Evolutionary conservation across 2,888 invertebrate species (phyloP), one percentile per base, ranked within the genome.

Genomic region (Metellina segmentata): DNA sequence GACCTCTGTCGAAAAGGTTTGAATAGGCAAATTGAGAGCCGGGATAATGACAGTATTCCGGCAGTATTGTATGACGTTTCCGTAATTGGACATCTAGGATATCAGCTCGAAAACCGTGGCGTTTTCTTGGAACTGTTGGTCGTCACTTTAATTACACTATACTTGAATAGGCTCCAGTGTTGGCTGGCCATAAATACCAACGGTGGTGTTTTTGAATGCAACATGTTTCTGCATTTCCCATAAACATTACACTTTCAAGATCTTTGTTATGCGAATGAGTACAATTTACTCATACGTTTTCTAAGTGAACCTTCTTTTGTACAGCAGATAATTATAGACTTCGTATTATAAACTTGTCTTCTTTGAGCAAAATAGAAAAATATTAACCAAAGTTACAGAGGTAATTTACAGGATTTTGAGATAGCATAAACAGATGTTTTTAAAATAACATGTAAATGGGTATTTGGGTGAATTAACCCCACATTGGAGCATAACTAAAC

Each of bases 1-100:
- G 52, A 74, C 20, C 52, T 20, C 16, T 79, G 53, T 20, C 48
- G 19, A 8, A 19, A 52, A 52, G 48, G 20, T 72, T 77, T 77
- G 89, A 87, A 91, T 86, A 82, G 86, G 75, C 86, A 91, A 90
- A 90, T 86, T 90, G 90, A 75, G 69, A 75, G 34, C 48, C 70
- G 70, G 61, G 51, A 78, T 89, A 89, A 89, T 89, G 89, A 89
- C 89, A 74, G 70, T 77, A 49, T 83, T 71, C 34, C 49, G 49
- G 52, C 51, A 51, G 70, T 83, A 78, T 82, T 52, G 83, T 19
- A 81, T 74, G 88, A 88, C 88, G 61, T 81, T 88, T 89, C 72
- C 89, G 48, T 89, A 89, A 89, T 89, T 89, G 83, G 89, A 51
- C 78, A 70, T 61, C 70, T 82, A 82, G 48, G 69, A 61, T 11